Conservation (phyloP, 2,888 invertebrate genomes). For the Octonoba sinensis region DNA sequence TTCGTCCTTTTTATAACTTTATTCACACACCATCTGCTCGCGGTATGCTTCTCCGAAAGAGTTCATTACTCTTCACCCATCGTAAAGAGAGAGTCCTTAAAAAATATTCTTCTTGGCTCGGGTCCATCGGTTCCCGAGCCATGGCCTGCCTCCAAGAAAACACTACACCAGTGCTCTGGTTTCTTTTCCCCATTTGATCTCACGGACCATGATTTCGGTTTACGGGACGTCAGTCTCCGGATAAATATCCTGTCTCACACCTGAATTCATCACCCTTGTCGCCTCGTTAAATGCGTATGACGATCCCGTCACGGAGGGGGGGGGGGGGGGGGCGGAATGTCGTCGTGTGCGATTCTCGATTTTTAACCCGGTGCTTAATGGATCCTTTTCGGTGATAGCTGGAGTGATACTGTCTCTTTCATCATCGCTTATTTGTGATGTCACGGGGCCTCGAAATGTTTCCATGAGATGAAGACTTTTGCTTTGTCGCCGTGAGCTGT, state of each 20-base stretch:
- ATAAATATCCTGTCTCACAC: conserved; percentile 24
- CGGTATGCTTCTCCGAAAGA: background rate
- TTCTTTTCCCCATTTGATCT: conserved; percentile 25
- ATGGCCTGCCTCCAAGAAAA: conserved; percentile 40
- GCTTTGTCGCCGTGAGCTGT: too few relatives aligned
- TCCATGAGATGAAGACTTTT: too few relatives aligned
- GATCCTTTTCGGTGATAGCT: too few relatives aligned
- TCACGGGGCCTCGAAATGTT: too few relatives aligned
- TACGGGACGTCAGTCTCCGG: conserved; percentile 12
- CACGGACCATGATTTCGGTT: conserved; percentile 31
- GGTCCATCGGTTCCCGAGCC: background rate
- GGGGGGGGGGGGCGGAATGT: too few relatives aligned
- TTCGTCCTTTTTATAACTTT: too few relatives aligned
- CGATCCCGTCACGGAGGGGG: background rate
- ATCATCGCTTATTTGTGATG: too few relatives aligned
- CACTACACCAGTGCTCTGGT: conserved; percentile 18
- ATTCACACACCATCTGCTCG: too few relatives aligned
- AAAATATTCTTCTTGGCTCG: background rate
- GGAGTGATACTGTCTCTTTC: too few relatives aligned
- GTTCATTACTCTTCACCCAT: conserved; percentile 8
- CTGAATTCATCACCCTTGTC: conserved; percentile 48
- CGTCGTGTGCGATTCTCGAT: too few relatives aligned
- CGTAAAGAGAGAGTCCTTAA: background rate
- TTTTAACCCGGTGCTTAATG: too few relatives aligned
- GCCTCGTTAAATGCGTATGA: conserved; percentile 42